These are phyloP conservation scores for Agelas oroides DNA, from an alignment of 37 sponge, comb jelly and placozoan genomes.

Conservation along the genomic window DNA sequence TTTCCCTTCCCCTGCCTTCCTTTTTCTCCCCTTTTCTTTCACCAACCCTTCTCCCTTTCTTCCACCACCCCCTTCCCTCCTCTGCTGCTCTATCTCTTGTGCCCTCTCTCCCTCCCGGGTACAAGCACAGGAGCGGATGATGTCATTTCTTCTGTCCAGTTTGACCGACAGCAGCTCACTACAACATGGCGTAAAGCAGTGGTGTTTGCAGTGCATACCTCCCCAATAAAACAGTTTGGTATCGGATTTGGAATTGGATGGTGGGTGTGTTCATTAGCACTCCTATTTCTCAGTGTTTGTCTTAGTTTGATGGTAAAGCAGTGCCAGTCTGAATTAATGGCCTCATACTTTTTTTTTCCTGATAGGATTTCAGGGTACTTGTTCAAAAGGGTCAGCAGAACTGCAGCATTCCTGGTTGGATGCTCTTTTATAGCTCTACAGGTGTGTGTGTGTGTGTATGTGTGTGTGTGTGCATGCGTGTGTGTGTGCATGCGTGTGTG, in stretches of 20 bases:
- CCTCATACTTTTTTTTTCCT: no score
- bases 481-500: no score
- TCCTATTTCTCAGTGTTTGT: no score
- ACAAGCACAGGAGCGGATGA: conserved; percentile 24
- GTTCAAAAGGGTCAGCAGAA: conserved; percentile 64
- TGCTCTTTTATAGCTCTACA: conserved; percentile 62
- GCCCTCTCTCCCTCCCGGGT: no score
- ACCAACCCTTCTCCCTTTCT: no score
- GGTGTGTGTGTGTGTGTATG: conserved; percentile 15
- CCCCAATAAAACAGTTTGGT: conserved; percentile 63
- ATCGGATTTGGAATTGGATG: conserved; percentile 77
- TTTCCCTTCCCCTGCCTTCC: no score
- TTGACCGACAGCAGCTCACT: conserved; percentile 23
- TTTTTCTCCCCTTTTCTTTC: no score
- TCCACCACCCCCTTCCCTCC: neutral
- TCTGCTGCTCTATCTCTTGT: no score
- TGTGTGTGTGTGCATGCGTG: neutral
- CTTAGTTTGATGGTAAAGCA: no score
- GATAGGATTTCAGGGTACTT: conserved; percentile 70
- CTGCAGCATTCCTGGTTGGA: conserved; percentile 69
- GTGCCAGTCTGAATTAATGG: no score
- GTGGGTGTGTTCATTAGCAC: conserved; percentile 17
- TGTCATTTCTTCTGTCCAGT: conserved; percentile 31
- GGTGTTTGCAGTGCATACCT: conserved; percentile 30
- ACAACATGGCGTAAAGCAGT: conserved; percentile 25